phyloP scores from a whole-genome alignment of 1,140 invertebrate species.

The Apis dorsata region DNA sequence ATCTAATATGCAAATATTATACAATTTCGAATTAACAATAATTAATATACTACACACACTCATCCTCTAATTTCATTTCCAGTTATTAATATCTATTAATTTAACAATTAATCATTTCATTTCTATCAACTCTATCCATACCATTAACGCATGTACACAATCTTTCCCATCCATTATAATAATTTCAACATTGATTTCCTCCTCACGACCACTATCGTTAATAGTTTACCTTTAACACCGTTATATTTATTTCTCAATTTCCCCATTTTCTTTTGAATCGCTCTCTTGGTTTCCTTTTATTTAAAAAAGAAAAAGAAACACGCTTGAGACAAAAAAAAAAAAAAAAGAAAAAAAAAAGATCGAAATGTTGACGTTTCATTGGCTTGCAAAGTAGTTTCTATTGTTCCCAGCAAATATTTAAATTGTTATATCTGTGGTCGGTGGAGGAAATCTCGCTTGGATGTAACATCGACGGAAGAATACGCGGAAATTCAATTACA shows the following conservation, averaged over 20 bases:
- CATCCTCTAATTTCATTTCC: not conserved
- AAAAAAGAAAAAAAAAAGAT: not conserved
- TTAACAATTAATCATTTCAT: not conserved
- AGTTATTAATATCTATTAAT: not conserved
- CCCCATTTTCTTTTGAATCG: no score
- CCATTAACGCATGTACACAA: not conserved
- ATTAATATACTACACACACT: not conserved
- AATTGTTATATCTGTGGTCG: not conserved
- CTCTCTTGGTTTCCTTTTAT: no score
- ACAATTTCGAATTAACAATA: not conserved
- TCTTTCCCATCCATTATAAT: not conserved
- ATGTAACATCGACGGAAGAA: not conserved
- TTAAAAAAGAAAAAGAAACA: no score
- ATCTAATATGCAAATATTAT: not conserved
- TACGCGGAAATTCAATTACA: constrained; percentile 33
- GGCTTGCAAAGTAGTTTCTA: not conserved
- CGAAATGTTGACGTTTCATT: constrained; percentile 1
- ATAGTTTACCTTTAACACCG: no score
- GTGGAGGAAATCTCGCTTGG: not conserved
- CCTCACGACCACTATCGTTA: no score
- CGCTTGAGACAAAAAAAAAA: no score
- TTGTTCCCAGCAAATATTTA: not conserved
- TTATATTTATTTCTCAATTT: no score
- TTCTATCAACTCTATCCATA: not conserved
- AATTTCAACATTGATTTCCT: not conserved